Evolutionary conservation across 2,797 vertebrate genomes (phyloP).

Genomic region (Neomorphus geoffroyi): DNA sequence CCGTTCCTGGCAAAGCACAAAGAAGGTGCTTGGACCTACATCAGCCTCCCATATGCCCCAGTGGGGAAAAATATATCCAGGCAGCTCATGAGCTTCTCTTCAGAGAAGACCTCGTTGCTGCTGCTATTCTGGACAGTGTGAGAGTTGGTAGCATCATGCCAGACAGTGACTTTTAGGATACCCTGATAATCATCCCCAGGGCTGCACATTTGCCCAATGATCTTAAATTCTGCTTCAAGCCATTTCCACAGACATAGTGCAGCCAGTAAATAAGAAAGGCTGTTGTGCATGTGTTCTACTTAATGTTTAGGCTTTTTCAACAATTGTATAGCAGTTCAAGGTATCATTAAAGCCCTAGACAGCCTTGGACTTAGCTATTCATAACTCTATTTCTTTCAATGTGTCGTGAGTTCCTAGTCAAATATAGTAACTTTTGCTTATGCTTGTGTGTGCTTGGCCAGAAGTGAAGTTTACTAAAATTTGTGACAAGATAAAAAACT

Average conservation of each 20-base stretch:
- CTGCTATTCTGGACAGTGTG: neutral
- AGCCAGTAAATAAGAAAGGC: neutral
- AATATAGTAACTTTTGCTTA: neutral
- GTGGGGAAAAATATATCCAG: neutral
- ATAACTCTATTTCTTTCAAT: neutral
- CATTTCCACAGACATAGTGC: neutral
- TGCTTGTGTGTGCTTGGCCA: neutral
- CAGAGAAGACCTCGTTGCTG: neutral
- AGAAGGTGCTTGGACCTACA: neutral
- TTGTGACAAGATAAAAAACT: neutral
- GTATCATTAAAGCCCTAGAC: neutral
- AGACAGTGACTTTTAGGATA: neutral
- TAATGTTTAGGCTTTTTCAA: neutral
- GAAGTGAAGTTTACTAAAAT: neutral
- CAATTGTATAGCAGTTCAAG: neutral
- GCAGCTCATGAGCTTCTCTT: neutral
- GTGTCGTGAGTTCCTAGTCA: neutral
- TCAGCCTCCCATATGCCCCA: neutral
- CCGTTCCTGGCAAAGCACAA: neutral
- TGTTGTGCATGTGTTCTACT: neutral
- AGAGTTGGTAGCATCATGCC: neutral
- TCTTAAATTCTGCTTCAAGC: neutral
- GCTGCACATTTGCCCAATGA: neutral
- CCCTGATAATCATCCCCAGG: neutral
- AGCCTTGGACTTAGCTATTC: neutral